These are phyloP conservation scores for Seriola dumerili DNA, from an alignment of 2,113 vertebrate species.

Conservation along the genomic window DNA sequence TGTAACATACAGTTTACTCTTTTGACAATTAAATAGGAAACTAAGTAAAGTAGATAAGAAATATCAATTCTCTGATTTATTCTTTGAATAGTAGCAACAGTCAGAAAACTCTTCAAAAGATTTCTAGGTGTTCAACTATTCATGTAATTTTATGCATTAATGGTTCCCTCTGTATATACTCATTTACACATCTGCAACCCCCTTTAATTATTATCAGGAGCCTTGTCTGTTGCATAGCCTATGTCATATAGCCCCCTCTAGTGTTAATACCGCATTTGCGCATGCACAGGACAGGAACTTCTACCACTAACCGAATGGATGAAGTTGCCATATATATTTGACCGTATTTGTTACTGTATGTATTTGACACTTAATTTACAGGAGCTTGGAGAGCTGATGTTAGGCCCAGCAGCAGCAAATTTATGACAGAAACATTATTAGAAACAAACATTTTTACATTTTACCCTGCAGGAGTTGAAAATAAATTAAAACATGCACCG, in stretches of 20 bases:
- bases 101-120: not conserved
- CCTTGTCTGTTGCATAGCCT: not conserved
- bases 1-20: not conserved
- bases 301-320: not conserved
- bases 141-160: not conserved
- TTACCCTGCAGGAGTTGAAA: not conserved
- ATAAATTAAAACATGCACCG: not conserved
- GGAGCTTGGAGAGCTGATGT: not conserved
- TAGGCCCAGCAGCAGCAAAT: not conserved
- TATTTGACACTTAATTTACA: not conserved
- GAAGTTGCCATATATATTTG: not conserved
- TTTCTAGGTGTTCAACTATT: not conserved
- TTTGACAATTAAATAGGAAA: slow-evolving; percentile 13
- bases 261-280: slow-evolving; percentile 50
- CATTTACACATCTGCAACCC: not conserved
- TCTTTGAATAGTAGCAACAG: not conserved
- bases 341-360: not conserved
- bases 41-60: not conserved
- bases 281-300: slow-evolving; percentile 13
- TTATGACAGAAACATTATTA: not conserved
- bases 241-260: slow-evolving; percentile 71
- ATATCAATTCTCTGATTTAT: not conserved
- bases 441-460: no score
- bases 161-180: not conserved
- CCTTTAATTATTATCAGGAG: not conserved